Base-by-base conservation (phyloP, 2,797 vertebrate species). In the Argentina silus region DNA sequence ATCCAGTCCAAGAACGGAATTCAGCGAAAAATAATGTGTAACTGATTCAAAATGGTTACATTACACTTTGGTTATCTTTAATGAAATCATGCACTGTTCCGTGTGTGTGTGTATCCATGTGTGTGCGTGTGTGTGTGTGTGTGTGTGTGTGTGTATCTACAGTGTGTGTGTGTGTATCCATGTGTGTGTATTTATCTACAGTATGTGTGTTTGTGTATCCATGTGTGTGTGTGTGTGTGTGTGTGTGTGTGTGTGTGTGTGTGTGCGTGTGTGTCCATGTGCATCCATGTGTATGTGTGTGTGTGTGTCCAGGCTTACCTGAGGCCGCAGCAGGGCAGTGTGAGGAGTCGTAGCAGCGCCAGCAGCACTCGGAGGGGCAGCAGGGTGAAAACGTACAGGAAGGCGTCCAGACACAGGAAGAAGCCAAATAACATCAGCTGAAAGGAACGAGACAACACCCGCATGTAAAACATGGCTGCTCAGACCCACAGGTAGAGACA, bases 351-450 rank as follows among this genome's bases (percentile, higher is more conserved):
- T 80, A 96, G 93, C 51, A 97, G 77, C 0, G 97, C 97, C 92
- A 99, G 94, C 82, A 97, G 91, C 64, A 98, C 96, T 88, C 98
- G 90, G 73, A 99, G 86, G 51, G 98, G 98, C 76, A 99, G 96
- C 69, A 99, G 93, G 6, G 98, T 99, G 92, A 99, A 97, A 77
- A 99, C 93, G 15, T 98, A 99, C 45, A 99, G 94, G 93, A 99
- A 99, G 15, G 98, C 97, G 55, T 99, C 98, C 89, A 96, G 93
- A 86, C 98, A 99, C 88, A 99, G 90, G 89, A 98, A 99, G 90
- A 97, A 94, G 78, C 98, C 98, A 71, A 99, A 99, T 77, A 96
- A 76, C 97, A 99, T 99, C 90, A 99, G 90, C 98, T 99, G 90
- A 45, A 90, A 78, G 19, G 56, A 23, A 51, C 27, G 36, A 51